A percentile compares a stretch with the other conserved stretches of the same genome.
These are phyloP conservation scores for Eupithecia dodoneata DNA, from an alignment of 2,888 invertebrate species.

Conservation along the genomic window DNA sequence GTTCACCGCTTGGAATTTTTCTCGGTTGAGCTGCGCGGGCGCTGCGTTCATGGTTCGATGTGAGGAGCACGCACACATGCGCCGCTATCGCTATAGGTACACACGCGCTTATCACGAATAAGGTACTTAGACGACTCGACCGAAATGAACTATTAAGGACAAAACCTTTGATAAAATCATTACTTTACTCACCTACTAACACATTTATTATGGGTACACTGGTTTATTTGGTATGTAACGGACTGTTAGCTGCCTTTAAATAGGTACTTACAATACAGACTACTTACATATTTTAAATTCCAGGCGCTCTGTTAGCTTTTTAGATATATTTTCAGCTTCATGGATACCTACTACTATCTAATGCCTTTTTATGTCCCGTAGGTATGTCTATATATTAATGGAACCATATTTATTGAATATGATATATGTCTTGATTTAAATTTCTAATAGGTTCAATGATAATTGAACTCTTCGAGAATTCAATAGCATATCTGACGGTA, in stretches of 20 bases:
- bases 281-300: neutral
- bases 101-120: slow-evolving; percentile 56
- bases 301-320: neutral
- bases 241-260: neutral
- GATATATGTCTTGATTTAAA: slow-evolving; percentile 8
- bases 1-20: slow-evolving; percentile 79
- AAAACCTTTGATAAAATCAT: slow-evolving; percentile 1
- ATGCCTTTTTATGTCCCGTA: neutral
- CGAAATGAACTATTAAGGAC: slow-evolving; percentile 39
- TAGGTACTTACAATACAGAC: neutral
- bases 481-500: slow-evolving; percentile 14
- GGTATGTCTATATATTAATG: too few species aligned
- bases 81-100: slow-evolving; percentile 35
- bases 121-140: slow-evolving; percentile 54
- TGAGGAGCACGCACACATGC: slow-evolving; percentile 58
- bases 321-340: neutral
- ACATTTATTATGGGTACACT: neutral
- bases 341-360: neutral
- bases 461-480: slow-evolving; percentile 23
- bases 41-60: slow-evolving; percentile 78
- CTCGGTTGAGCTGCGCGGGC: slow-evolving; percentile 66
- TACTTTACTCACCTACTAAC: neutral
- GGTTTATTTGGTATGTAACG: neutral
- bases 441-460: slow-evolving; percentile 7
- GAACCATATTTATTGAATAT: too few species aligned